These are phyloP conservation scores for Halcyon senegalensis DNA, from an alignment of 2,113 vertebrate species.

Conservation along the genomic window DNA sequence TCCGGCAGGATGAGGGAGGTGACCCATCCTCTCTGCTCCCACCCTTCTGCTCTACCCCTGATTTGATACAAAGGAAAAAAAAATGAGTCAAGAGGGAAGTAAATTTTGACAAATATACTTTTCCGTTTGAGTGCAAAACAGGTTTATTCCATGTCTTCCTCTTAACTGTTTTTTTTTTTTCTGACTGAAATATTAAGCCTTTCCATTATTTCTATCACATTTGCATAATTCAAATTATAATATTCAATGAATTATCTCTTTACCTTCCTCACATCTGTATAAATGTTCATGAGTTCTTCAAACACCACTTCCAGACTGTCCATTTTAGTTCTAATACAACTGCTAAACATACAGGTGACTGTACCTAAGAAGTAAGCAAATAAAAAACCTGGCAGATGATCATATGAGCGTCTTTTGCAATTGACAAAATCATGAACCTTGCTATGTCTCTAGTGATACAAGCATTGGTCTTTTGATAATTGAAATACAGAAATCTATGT, in stretches of 20 bases:
- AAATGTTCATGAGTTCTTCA: background rate
- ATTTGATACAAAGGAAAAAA: background rate
- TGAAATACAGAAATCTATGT: slow-evolving; percentile 10
- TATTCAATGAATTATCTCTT: background rate
- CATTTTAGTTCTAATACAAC: slow-evolving; percentile 48
- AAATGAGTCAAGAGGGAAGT: background rate
- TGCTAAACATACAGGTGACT: slow-evolving; percentile 8
- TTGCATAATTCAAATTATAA: background rate
- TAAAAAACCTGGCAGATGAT: background rate
- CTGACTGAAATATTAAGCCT: background rate
- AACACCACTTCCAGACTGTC: background rate
- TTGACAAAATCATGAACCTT: background rate
- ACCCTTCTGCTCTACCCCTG: background rate
- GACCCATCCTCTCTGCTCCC: background rate
- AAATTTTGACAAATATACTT: background rate
- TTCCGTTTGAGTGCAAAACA: background rate
- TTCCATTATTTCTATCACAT: background rate
- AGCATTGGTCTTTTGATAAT: background rate
- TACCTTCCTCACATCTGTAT: background rate
- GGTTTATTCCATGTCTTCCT: background rate
- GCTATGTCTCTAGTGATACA: background rate
- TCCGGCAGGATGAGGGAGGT: background rate
- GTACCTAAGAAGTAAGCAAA: background rate
- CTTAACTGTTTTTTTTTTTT: background rate
- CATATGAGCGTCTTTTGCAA: slow-evolving; percentile 11